These are phyloP conservation scores for Lomographa bimaculata DNA, from an alignment of 2,888 invertebrate genomes.

Conservation along the genomic window DNA sequence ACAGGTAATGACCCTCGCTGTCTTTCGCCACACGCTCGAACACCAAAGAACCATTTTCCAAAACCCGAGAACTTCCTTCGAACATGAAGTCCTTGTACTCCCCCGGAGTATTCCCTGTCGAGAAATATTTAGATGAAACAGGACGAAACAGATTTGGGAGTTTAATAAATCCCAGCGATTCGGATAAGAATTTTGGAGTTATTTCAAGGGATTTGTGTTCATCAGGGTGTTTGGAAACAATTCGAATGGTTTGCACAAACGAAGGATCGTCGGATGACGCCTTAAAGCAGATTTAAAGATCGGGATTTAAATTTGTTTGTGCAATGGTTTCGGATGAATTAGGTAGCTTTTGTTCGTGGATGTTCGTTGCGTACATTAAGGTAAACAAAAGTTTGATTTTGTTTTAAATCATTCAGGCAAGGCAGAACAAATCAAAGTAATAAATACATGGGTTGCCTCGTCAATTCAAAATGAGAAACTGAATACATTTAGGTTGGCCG, in stretches of 20 bases:
- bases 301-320: conserved; percentile 7
- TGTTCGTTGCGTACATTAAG: too few species aligned
- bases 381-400: too few species aligned
- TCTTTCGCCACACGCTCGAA: conserved; percentile 93
- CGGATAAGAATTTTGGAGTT: conserved; percentile 21
- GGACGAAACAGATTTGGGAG: conserved; percentile 10
- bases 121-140: conserved; percentile 30
- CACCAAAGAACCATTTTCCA: conserved; percentile 92
- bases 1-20: conserved; percentile 95
- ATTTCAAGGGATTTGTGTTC: conserved; percentile 22
- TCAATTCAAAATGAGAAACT: too few species aligned
- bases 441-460: too few species aligned
- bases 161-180: conserved; percentile 19
- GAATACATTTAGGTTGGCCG: too few species aligned
- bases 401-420: too few species aligned
- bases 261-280: conserved; percentile 11
- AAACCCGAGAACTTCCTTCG: conserved; percentile 89
- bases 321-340: conserved; percentile 1
- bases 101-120: conserved; percentile 85
- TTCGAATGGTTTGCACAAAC: conserved; percentile 22
- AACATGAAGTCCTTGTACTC: conserved; percentile 93
- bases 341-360: too few species aligned
- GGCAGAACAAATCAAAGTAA: too few species aligned
- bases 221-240: conserved; percentile 20
- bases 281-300: conserved; percentile 5